Evolutionary conservation across 2,888 invertebrate genomes (phyloP), one percentile per base, ranked within the genome.

Genomic region (Globia sparganii): DNA sequence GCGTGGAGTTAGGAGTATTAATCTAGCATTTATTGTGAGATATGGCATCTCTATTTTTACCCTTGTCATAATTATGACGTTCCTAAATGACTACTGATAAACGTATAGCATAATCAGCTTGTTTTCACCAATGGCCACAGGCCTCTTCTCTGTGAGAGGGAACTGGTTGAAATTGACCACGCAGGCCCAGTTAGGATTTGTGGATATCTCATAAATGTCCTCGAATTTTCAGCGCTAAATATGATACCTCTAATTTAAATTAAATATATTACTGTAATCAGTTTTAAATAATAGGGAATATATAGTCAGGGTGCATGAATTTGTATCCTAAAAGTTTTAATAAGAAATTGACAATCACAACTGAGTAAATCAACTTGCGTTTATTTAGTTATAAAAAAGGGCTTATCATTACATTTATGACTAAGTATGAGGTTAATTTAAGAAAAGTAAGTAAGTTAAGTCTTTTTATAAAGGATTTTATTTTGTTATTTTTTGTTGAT

Each of bases 1-100:
- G 43, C 85, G 21, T 53, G 2, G 77, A 88, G 80, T 40, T 77
- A 76, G 37, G 78, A 89, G 67, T 78, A 31, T 6, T 73, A 25
- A 65, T 71, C 49, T 56, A 69, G 28, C 25, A 3, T 25, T 37
- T n/a, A 61, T 4, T 21, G 1, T 37, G 6, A 49, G 81, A 83
- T 85, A 28, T 34, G 82, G 85, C n/a, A 80, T 71, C 15, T 5
- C 0, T 21, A 61, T 15, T 59, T 13, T 21, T 25, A 11, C 1
- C 15, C 0, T 43, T 43, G 13, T 43, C 43, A 3, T 65, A 43
- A 40, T 21, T 11, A 21, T 1, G 3, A 0, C 11, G 4, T 43
- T 58, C 15, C 8, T 59, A 9, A 59, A 31, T 2, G 5, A 25
- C 53, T 49, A 43, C 43, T 43, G 43, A 13, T 11, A 40, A 40